Conservation (phyloP, 1,140 invertebrate genomes). For the Ruditapes philippinarum region DNA sequence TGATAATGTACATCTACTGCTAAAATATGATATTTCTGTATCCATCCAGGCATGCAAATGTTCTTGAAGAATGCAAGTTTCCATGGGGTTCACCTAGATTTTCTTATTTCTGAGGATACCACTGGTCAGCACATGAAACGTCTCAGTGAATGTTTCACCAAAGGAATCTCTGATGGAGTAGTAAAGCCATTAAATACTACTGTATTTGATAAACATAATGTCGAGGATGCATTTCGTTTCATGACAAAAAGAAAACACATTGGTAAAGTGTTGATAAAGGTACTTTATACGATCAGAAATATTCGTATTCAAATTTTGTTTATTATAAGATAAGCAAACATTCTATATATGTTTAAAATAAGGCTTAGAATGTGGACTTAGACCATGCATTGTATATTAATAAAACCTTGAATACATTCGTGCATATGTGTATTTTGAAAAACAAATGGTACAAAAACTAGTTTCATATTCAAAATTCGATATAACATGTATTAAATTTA, state of each 20-base stretch:
- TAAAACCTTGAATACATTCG: no score
- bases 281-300: no score
- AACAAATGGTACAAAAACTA: no score
- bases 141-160: background rate
- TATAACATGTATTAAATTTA: no score
- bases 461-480: no score
- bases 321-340: no score
- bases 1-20: no score
- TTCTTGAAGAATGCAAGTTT: constrained; percentile 4
- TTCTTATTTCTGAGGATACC: background rate
- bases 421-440: no score
- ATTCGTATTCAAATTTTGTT: background rate
- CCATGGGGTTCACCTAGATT: background rate
- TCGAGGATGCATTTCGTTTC: constrained; percentile 96
- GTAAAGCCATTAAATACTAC: constrained; percentile 94
- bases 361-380: no score
- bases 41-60: background rate
- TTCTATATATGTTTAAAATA: no score
- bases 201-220: constrained; percentile 93
- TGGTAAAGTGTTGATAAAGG: constrained; percentile 97
- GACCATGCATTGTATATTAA: no score
- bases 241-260: constrained; percentile 99
- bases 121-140: background rate
- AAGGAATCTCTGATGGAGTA: constrained; percentile 89
- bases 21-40: no score